phyloP scores from a whole-genome alignment of 2,888 invertebrate genomes.

The Tachystola acroxantha region DNA sequence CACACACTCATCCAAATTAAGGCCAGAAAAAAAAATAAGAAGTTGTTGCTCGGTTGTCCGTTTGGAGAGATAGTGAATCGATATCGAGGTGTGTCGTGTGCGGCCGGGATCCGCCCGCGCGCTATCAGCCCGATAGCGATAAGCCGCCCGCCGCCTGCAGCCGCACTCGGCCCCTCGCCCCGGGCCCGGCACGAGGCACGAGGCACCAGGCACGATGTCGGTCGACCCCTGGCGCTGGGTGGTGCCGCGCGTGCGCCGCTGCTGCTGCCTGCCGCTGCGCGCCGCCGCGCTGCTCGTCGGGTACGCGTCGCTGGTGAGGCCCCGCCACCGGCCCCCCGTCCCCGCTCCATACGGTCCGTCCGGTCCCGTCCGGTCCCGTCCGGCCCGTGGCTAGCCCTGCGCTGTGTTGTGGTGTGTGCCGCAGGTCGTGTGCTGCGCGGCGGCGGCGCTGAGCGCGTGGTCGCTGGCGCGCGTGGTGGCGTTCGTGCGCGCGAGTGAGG shows the following conservation, averaged over 20 bases:
- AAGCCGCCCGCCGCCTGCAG: neutral
- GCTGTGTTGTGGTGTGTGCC: no score
- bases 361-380: no score
- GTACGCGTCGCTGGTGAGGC: constrained; percentile 54
- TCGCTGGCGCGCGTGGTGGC: constrained; percentile 42
- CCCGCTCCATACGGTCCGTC: no score
- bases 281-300: constrained; percentile 55
- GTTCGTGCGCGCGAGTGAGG: constrained; percentile 33
- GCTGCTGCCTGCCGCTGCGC: constrained; percentile 53
- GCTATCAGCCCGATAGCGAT: no score
- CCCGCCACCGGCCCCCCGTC: neutral
- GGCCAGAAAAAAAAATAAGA: no score
- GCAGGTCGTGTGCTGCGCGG: neutral
- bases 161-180: neutral
- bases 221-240: neutral
- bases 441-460: constrained; percentile 20
- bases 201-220: neutral
- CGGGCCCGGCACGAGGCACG: neutral
- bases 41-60: no score
- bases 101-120: no score
- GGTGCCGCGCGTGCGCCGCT: constrained; percentile 41
- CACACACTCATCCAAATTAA: no score
- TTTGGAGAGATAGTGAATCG: no score
- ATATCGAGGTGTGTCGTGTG: no score
- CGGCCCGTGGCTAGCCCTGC: no score